Evolutionary conservation across 2,888 invertebrate species (phyloP), one percentile per base, ranked within the genome.

Genomic region (Copidosoma aretas): DNA sequence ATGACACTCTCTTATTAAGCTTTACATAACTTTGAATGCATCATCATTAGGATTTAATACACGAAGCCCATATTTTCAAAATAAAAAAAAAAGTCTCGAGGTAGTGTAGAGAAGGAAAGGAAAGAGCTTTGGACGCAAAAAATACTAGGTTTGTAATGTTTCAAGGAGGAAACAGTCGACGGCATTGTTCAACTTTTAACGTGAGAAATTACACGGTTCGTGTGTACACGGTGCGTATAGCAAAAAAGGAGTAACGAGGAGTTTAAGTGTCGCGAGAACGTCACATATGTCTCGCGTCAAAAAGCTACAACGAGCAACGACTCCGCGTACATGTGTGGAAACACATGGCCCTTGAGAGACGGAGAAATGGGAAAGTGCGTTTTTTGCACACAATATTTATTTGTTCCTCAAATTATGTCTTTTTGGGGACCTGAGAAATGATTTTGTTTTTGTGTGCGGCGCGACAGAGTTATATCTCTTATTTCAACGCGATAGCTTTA

Each of bases 341-440:
- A 51, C 72, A 61, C 72, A 72, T 73, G 73, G 73, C 73, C 62
- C 71, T 69, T 57, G 51, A 54, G 56, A 43, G 54, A 32, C 17
- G 32, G 21, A 15, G n/a, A 15, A 21, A 15, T 39, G 54, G 14
- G 32, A 12, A 25, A n/a, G 32, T 43, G 49, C 46, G 32, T 32
- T 70, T 67, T 67, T 71, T 65, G 19, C 19, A 8, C 56, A 4
- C 2, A 41, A 25, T 46, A 53, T 56, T 61, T 56, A 49, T 57
- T 57, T 41, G 22, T 43, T 54, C 14, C 19, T 57, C 57, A 22
- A n/a, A n/a, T n/a, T 32, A 32, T 22, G 52, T 32, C 43, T 43
- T 53, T 43, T 41, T 4, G 53, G 57, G 21, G 41, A 24, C 22
- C 10, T 14, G 41, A 41, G 15, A 46, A 21, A 52, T 14, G 53